Evolutionary conservation across 2,113 vertebrate species (phyloP).

Genomic region (Phalacrocorax carbo): DNA sequence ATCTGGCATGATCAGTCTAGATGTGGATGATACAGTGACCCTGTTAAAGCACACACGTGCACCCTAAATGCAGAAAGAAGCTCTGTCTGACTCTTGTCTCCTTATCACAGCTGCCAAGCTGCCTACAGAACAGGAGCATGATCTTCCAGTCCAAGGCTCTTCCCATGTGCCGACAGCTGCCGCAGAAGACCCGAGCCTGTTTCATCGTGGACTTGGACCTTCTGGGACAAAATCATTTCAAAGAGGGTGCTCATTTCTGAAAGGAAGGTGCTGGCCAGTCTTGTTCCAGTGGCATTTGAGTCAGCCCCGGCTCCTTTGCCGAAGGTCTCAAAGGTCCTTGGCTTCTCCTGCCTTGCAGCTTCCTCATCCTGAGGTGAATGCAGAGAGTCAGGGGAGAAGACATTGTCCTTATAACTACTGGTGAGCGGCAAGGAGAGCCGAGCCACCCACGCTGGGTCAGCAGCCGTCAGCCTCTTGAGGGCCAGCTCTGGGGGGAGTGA

Average conservation of each 20-base stretch:
- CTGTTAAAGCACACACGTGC: neutral
- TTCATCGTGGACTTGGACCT: slow-evolving; percentile 76
- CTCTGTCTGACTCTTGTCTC: neutral
- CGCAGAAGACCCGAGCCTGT: slow-evolving; percentile 80
- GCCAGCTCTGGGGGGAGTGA: slow-evolving; percentile 62
- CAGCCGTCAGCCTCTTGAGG: slow-evolving; percentile 74
- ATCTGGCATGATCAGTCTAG: neutral
- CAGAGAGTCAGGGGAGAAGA: slow-evolving; percentile 77
- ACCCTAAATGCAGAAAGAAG: neutral
- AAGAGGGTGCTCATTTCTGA: slow-evolving; percentile 93
- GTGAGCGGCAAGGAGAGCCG: slow-evolving; percentile 86
- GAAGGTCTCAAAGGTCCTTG: slow-evolving; percentile 88
- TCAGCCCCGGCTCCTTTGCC: slow-evolving; percentile 76
- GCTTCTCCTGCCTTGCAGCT: slow-evolving; percentile 64
- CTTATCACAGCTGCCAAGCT: neutral
- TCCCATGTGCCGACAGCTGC: slow-evolving; percentile 84
- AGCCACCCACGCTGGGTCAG: slow-evolving; percentile 87
- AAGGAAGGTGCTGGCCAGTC: slow-evolving; percentile 83
- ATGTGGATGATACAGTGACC: neutral
- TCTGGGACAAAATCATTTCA: slow-evolving; percentile 89
- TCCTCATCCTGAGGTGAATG: slow-evolving; percentile 56
- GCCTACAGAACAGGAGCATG: neutral
- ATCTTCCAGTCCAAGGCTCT: slow-evolving; percentile 78
- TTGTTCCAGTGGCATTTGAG: neutral
- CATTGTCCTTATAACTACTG: slow-evolving; percentile 89